Base-by-base conservation (phyloP, 2,888 invertebrate species). In the Terebella lapidaria region DNA sequence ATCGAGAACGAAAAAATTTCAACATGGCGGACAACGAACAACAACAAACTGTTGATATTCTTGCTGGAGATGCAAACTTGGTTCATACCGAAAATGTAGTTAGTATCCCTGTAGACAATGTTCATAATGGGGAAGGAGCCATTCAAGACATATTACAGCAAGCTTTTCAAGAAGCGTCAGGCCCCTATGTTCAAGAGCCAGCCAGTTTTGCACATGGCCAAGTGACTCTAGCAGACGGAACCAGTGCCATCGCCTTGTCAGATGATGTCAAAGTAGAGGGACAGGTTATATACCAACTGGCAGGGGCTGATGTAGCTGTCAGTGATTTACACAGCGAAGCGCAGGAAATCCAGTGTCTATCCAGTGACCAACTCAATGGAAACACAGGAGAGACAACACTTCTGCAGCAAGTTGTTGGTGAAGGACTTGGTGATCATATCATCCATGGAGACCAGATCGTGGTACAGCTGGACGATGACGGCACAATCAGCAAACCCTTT, bases 91-190 rank as follows among this genome's bases (percentile, higher is more conserved):
- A 45, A 1, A 22, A 59, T 28, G 54, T 59, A 15, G 53, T 57
- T 18, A 59, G 54, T 25, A 51, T 62, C 4, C 30, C 57, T 27
- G 56, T 51, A n/a, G 51, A 26, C 15, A 35, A 47, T 27, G 59
- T 56, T 15, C 54, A 42, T 29, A 59, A 54, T n/a, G 54, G 42
- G 29, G 57, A 30, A 25, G 59, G 35, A 24, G 54, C 59, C 15
- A 59, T 47, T 56, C 59, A 59, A 29, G 75, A 75, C 53, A 71
- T 76, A 47, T 61, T 77, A 27, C 73, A 73, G 42, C 72, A 74
- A 64, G 76, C 76, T 22, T 63, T 78, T 18, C 74, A 68, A 28
- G 75, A 74, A 57, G 74, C 73, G 5, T 64, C 70, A 24, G 54
- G 51, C 49, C 26, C 49, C 2, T 30, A 45, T 2, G 61, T 30